Evolutionary conservation across 2,797 vertebrate genomes (phyloP), one percentile per base, ranked within the genome.

Genomic region (Microtus californicus): DNA sequence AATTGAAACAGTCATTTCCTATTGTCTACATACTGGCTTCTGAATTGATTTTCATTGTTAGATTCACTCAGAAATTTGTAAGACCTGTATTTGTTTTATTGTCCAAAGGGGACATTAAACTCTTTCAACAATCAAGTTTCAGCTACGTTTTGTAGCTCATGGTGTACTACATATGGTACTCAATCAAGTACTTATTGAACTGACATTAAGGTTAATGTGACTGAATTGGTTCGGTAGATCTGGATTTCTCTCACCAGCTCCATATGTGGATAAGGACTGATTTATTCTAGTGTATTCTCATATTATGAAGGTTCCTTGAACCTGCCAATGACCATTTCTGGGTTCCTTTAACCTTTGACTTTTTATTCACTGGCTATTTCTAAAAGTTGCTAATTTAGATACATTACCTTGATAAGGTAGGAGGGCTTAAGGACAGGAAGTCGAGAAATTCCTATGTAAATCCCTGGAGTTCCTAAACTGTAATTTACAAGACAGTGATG

Each of bases 101-200:
- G 29, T 29, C 10, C 54, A 29, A 92, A 74, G 43, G 34, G 63
- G 31, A 94, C 63, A 94, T 71, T 67, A 81, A 86, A 87, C 15
- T 94, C 25, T 29, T 90, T 89, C n/a, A 65, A 34, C 45, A 90
- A 74, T 81, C 19, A n/a, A 56, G 15, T 31, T 91, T 19, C 65
- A 83, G 45, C 65, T 80, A 67, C 45, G 0, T 87, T 95, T 78
- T 88, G 71, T 81, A 82, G 29, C 23, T 59, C 37, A 86, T n/a
- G 31, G 40, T 65, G 25, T 7, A 43, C 78, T 63, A 6, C 45
- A 90, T 81, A 71, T 65, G 51, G 9, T 69, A 81, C 85, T 89
- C 45, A 94, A 31, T 93, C 67, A 92, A 92, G 77, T 90, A 92
- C 76, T 89, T 94, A 76, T 82, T 96, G 59, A 90, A 90, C 13